Evolutionary conservation across 2,888 invertebrate species (phyloP), one percentile per base, ranked within the genome.

Genomic region (Euplagia quadripunctaria): DNA sequence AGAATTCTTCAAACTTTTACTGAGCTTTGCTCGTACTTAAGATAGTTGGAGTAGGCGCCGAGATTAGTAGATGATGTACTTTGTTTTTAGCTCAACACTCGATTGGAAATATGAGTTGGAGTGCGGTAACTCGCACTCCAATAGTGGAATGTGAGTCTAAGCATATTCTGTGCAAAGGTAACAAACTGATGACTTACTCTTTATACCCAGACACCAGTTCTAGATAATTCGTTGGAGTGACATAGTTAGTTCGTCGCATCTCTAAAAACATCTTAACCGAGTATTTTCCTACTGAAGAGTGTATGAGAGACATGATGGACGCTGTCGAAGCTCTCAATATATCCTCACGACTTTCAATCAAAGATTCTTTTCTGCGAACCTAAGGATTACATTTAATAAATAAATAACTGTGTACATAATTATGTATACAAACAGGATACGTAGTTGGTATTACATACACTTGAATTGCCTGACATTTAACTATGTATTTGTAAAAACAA

Each of bases 161-260:
- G n/a, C n/a, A n/a, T n/a, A n/a, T n/a, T n/a, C n/a, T n/a, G n/a
- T n/a, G n/a, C n/a, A n/a, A n/a, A 46, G 43, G 8, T 46, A 46
- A 46, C 11, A 49, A 3, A 9, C 12, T 17, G 6, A 51, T 0
- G n/a, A 91, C 96, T 94, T 89, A 98, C 98, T 96, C 96, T 90
- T 98, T 98, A 88, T 98, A 99, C 12, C 98, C 98, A 1, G 97
- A 95, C 1, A 99, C 98, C 17, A 99, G 96, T 88, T 98, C 98
- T 73, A 99, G 94, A 86, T 98, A 99, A 93, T 98, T 98, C 46
- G 98, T 98, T 0, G 98, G 98, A 0, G 99, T 99, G 65, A 99
- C 98, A 90, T 99, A 98, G 92, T 98, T 98, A 87, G 97, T 97
- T 16, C 99, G 94, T 75, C 97, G 97, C 96, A 98, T 97, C 94